These are phyloP conservation scores for Synaphobranchus kaupii DNA, from an alignment of 2,797 vertebrate species.

Conservation along the genomic window DNA sequence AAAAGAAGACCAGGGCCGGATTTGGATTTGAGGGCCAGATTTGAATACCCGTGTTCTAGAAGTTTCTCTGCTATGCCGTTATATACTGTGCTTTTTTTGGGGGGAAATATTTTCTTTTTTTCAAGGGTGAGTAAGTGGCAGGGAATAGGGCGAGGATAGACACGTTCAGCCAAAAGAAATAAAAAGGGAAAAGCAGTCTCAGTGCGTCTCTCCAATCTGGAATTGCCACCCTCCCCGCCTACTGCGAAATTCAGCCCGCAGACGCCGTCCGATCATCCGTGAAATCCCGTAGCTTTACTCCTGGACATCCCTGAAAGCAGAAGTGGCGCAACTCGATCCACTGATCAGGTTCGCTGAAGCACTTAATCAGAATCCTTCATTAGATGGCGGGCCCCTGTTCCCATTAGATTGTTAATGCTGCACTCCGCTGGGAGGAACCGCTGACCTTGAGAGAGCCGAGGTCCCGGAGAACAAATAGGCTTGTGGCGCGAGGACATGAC, in stretches of 20 bases:
- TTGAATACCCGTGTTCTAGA: too few relatives aligned
- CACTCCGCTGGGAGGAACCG: not conserved
- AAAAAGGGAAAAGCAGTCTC: not conserved
- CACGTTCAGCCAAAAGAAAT: not conserved
- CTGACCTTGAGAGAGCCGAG: slow-evolving; percentile 24
- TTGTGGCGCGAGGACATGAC: not conserved
- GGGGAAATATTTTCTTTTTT: not conserved
- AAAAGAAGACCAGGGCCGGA: too few relatives aligned
- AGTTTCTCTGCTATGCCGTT: too few relatives aligned
- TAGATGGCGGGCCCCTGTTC: not conserved
- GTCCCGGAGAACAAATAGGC: not conserved
- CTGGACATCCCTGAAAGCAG: slow-evolving; percentile 2
- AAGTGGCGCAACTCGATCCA: slow-evolving; percentile 12
- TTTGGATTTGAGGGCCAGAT: too few relatives aligned
- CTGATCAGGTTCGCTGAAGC: slow-evolving; percentile 8
- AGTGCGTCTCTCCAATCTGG: not conserved
- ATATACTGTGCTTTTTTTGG: too few relatives aligned
- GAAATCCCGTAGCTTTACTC: not conserved
- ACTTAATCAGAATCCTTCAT: slow-evolving; percentile 28
- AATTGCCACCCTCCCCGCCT: slow-evolving; percentile 15
- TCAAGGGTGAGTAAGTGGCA: not conserved
- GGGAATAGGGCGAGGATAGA: not conserved
- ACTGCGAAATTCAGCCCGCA: slow-evolving; percentile 13
- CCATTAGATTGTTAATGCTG: slow-evolving; percentile 17
- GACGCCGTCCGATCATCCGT: slow-evolving; percentile 20